A percentile compares a stretch with the other conserved stretches of the same genome.
Evolutionary conservation across 1,140 invertebrate genomes (phyloP).

Genomic region (Galendromus occidentalis): DNA sequence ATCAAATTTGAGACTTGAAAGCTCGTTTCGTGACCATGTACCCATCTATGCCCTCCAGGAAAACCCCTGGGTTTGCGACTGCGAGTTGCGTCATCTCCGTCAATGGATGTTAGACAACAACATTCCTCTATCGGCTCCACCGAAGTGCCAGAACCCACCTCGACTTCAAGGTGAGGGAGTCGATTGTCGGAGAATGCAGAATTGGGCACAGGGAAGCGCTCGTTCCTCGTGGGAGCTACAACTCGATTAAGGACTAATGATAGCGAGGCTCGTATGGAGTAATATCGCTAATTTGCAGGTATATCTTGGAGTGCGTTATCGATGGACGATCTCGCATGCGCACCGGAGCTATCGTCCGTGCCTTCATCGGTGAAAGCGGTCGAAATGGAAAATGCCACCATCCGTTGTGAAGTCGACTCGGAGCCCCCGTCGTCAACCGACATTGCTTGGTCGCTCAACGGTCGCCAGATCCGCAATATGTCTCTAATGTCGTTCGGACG

Average conservation of each 20-base stretch:
- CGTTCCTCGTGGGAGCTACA: no score
- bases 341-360: constrained; percentile 49
- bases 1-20: no score
- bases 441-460: constrained; percentile 71
- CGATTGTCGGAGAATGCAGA: no score
- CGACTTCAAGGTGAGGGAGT: constrained; percentile 38
- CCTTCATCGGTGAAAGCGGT: constrained; percentile 23
- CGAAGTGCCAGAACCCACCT: constrained; percentile 47
- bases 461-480: constrained; percentile 52
- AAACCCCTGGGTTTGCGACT: constrained; percentile 75
- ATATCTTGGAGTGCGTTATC: constrained; percentile 45
- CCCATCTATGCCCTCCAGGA: constrained; percentile 56
- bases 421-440: constrained; percentile 26
- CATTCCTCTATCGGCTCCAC: constrained; percentile 41
- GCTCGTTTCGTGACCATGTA: no score
- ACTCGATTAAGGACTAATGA: no score
- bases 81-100: constrained; percentile 48
- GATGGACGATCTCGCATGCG: constrained; percentile 52
- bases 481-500: constrained; percentile 30
- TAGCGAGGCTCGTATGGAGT: no score
- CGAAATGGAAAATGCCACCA: constrained; percentile 32
- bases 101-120: constrained; percentile 52
- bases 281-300: constrained; percentile 25
- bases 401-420: constrained; percentile 38
- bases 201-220: no score